Evolutionary conservation across 2,888 invertebrate species (phyloP), one percentile per base, ranked within the genome.

Genomic region (Dermolepida albohirtum): DNA sequence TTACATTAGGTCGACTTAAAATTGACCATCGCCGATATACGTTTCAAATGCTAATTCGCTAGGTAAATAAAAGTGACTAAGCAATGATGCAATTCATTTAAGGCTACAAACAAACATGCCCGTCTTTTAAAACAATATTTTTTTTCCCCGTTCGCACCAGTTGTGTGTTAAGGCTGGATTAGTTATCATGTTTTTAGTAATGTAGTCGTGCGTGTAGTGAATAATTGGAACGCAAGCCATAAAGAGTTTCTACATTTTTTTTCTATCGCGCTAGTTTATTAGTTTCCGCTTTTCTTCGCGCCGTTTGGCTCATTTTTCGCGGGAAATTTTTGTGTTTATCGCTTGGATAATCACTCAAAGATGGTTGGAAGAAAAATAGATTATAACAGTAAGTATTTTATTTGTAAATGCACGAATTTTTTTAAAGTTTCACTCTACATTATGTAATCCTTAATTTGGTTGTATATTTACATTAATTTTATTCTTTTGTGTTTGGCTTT

Each of bases 31-130:
- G 11, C 40, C 10, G 14, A 10, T 8, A 54, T 54, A 54, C 54
- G 40, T 54, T 54, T 54, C 40, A 54, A 54, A 59, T 59, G 59
- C 44, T 59, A 59, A 59, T 59, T 44, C 14, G 22, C 44, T 17
- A 59, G 59, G 59, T 59, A 59, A 44, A 59, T 59, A 59, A 27
- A 59, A 59, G 59, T 59, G 59, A 59, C 59, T 59, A 59, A 59
- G 14, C 44, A 8, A 27, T 59, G 59, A 59, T 59, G 59, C 59
- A 59, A 59, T 59, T 59, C 47, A 34, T 34, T 47, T 59, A 59
- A 34, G 34, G 2, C 34, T 44, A 14, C 17, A 29, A 27, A 29
- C 41, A 59, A 16, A 59, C 14, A 7, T 34, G 34, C 34, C 55
- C 59, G 44, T 59, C 59, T 59, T 44, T 43, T 44, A 47, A 59